Percentiles rank a stretch among this genome's conserved stretches.
These are phyloP conservation scores for Drosophila novamexicana DNA, from an alignment of 1,140 invertebrate genomes.

Conservation along the genomic window DNA sequence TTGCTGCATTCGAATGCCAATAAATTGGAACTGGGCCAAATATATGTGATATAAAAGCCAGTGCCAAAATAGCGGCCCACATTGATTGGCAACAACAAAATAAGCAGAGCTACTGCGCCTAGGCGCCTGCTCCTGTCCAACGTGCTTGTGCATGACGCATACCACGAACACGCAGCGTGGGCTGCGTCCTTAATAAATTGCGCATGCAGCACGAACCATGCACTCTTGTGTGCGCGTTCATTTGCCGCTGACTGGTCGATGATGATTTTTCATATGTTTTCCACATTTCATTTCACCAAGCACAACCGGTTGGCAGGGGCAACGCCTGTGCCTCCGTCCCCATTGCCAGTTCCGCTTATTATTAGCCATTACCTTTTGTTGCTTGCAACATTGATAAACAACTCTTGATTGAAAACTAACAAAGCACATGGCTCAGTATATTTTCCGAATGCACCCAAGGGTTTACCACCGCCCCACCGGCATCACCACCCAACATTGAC, in stretches of 20 bases:
- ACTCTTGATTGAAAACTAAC: slow-evolving; percentile 78
- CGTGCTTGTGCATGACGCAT: neutral
- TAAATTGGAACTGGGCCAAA: slow-evolving; percentile 19
- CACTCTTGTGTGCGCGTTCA: neutral
- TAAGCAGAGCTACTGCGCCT: neutral
- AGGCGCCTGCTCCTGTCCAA: neutral
- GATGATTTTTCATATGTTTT: slow-evolving; percentile 2
- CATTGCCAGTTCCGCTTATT: slow-evolving; percentile 38
- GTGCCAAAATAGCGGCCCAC: neutral
- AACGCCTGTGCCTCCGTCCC: slow-evolving; percentile 4
- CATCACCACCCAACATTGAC: neutral
- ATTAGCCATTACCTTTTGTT: slow-evolving; percentile 75
- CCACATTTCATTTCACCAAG: neutral
- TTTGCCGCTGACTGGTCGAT: neutral
- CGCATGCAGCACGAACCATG: neutral
- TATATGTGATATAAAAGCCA: neutral
- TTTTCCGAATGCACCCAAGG: slow-evolving; percentile 58
- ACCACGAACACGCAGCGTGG: slow-evolving; percentile 25
- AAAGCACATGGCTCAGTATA: slow-evolving; percentile 66
- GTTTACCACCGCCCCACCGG: neutral
- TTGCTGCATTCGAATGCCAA: slow-evolving; percentile 5
- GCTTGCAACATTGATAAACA: slow-evolving; percentile 72
- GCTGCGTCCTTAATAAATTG: neutral
- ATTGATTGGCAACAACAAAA: slow-evolving; percentile 12
- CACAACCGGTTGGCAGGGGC: neutral